Evolutionary conservation across 2,113 vertebrate species (phyloP).

Genomic region (Calidris pygmaea): DNA sequence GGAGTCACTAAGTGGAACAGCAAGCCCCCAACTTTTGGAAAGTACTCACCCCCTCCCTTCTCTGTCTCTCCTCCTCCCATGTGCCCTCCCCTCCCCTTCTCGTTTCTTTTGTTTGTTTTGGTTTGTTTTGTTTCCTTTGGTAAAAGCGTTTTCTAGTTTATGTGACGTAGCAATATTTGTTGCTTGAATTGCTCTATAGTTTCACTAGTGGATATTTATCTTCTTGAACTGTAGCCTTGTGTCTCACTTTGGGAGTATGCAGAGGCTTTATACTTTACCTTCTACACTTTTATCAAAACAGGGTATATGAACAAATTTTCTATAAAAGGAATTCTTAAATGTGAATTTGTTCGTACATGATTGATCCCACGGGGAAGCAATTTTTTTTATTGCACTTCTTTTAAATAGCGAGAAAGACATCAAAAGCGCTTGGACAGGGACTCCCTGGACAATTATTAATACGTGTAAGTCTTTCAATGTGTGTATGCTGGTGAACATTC

Average conservation of each 20-base stretch:
- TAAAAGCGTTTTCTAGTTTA: conserved; percentile 85
- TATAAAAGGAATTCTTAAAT: conserved; percentile 85
- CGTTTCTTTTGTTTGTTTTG: conserved; percentile 70
- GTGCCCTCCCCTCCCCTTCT: conserved; percentile 29
- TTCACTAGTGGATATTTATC: conserved; percentile 81
- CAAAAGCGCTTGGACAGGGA: conserved; percentile 84
- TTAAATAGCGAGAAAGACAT: conserved; percentile 82
- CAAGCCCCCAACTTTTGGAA: conserved; percentile 69
- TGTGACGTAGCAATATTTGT: conserved; percentile 92
- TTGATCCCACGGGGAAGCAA: conserved; percentile 90
- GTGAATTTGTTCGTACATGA: conserved; percentile 93
- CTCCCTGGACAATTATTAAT: conserved; percentile 80
- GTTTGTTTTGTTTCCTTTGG: conserved; percentile 73
- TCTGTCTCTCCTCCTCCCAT: conserved; percentile 1
- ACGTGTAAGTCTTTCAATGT: conserved; percentile 84
- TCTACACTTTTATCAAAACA: conserved; percentile 90
- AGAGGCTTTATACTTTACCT: conserved; percentile 78
- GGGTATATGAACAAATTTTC: conserved; percentile 96
- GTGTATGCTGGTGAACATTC: conserved; percentile 90
- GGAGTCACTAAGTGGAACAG: conserved; percentile 69
- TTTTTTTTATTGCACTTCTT: conserved; percentile 96
- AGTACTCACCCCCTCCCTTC: conserved; percentile 45
- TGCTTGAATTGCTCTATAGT: conserved; percentile 86
- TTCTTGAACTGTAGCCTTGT: conserved; percentile 77
- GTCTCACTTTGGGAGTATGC: conserved; percentile 70